Evolutionary conservation across 2,797 vertebrate genomes (phyloP), one percentile per base, ranked within the genome.

Genomic region (Melanotaenia parkinsoni): DNA sequence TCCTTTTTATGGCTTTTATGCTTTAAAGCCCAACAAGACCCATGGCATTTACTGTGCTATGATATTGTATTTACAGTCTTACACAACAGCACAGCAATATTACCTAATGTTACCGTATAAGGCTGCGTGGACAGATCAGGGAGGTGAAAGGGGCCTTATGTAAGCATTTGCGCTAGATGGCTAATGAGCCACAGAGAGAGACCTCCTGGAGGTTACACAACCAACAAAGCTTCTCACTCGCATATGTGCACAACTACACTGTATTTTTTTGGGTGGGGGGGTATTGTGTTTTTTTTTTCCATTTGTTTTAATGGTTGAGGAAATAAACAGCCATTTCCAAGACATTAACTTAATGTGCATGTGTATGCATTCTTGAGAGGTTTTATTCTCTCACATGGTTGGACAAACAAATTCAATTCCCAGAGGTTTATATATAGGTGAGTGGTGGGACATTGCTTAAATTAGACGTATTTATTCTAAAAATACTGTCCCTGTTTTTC

Each of bases 351-450:
- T 63, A 47, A 45, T 80, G 8, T 58, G 57, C 38, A 57, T 70
- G 43, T 76, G 60, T 60, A 18, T 70, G 47, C 53, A 71, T 58
- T 78, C 53, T 57, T 72, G 40, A 24, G 28, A 40, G 47, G 47
- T 74, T 77, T 86, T 58, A 66, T 65, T 83, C 72, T 81, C 43
- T 43, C 68, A 38, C 63, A 69, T 22, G 65, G 28, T 51, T 43
- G 40, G 58, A 79, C 66, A 85, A 84, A 86, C 70, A 81, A 81
- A 83, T 75, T 37, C 22, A 67, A 74, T 87, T 91, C 79, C 82
- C 89, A 89, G 77, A 84, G 76, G 74, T 88, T 80, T 88, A 91
- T 87, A 88, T 87, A 80, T 86, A 93, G 80, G 72, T 7, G 37
- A 50, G 33, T 67, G 67, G 67, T 89, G 77, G 90, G 83, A 93